Conservation (phyloP, 2,888 invertebrate genomes). For the Diplolepis rosae region DNA sequence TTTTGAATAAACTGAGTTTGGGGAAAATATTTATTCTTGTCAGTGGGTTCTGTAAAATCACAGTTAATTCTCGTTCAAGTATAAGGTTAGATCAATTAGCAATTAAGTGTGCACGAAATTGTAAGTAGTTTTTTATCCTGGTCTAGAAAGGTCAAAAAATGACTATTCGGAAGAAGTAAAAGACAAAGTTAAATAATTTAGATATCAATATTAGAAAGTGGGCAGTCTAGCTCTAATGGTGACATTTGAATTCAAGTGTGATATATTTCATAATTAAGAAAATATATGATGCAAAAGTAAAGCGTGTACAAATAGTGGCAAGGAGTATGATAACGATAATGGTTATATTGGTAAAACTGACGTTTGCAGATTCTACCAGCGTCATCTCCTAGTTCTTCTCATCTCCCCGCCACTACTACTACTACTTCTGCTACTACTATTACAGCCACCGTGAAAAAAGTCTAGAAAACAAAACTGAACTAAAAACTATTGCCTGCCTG, state of each 20-base stretch:
- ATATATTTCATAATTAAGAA: conserved; percentile 34
- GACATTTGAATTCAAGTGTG: conserved; percentile 12
- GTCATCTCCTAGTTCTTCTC: conserved; percentile 73
- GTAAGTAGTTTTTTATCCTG: neutral
- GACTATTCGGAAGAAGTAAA: neutral
- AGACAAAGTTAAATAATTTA: neutral
- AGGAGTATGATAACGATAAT: conserved; percentile 63
- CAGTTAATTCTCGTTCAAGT: neutral
- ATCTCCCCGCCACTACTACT: conserved; percentile 71
- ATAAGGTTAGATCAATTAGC: neutral
- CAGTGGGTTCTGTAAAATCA: neutral
- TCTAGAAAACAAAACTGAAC: conserved; percentile 67
- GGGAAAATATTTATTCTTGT: neutral
- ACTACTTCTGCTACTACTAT: conserved; percentile 64
- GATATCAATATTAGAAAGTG: conserved; percentile 56
- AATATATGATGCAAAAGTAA: conserved; percentile 33
- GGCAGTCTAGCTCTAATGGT: conserved; percentile 60
- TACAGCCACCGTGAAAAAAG: conserved; percentile 72
- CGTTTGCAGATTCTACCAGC: conserved; percentile 74
- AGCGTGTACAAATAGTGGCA: conserved; percentile 56
- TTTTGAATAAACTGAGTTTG: too few relatives aligned
- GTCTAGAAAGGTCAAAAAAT: neutral
- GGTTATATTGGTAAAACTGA: conserved; percentile 72
- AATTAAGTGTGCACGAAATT: neutral
- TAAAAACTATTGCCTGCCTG: conserved; percentile 69